Evolutionary conservation across 2,113 vertebrate genomes (phyloP).

Genomic region (Shinisaurus crocodilurus): DNA sequence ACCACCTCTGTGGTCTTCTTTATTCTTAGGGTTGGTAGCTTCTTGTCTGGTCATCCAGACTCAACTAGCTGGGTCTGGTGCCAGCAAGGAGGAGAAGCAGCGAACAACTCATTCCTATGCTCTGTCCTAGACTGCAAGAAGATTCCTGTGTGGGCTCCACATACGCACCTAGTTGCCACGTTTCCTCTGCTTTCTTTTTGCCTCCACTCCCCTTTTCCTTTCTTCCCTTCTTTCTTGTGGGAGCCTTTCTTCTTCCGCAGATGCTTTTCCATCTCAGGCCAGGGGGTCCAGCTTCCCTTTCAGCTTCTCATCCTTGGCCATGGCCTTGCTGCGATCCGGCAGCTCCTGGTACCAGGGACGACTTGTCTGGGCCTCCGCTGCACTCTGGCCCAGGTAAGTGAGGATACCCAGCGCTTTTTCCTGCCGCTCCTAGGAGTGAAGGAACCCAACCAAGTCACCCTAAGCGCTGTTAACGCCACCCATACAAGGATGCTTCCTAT

Average conservation of each 20-base stretch:
- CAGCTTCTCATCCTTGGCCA: slow-evolving; percentile 60
- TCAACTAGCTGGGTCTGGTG: not conserved
- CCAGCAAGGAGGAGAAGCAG: not conserved
- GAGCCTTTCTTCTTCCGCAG: slow-evolving; percentile 75
- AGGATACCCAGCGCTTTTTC: slow-evolving; percentile 89
- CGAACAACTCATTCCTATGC: too few relatives aligned
- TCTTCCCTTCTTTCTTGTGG: slow-evolving; percentile 75
- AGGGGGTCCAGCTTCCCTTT: slow-evolving; percentile 73
- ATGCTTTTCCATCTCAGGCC: slow-evolving; percentile 75
- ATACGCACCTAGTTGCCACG: not conserved
- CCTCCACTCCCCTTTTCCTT: slow-evolving; percentile 45
- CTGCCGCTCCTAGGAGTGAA: slow-evolving; percentile 81
- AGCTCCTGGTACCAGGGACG: slow-evolving; percentile 87
- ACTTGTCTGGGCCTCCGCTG: slow-evolving; percentile 83
- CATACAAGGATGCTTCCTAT: not conserved
- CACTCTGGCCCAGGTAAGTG: slow-evolving; percentile 86
- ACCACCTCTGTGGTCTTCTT: not conserved
- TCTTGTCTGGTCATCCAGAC: not conserved
- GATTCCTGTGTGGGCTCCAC: too few relatives aligned
- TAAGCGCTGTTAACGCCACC: not conserved
- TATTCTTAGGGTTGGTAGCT: not conserved
- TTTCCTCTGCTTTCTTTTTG: not conserved
- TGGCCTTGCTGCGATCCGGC: slow-evolving; percentile 43
- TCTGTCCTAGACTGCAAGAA: not conserved
- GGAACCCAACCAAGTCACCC: not conserved